Conservation (phyloP, 2,113 vertebrate species). For the Vanacampus margaritifer region DNA sequence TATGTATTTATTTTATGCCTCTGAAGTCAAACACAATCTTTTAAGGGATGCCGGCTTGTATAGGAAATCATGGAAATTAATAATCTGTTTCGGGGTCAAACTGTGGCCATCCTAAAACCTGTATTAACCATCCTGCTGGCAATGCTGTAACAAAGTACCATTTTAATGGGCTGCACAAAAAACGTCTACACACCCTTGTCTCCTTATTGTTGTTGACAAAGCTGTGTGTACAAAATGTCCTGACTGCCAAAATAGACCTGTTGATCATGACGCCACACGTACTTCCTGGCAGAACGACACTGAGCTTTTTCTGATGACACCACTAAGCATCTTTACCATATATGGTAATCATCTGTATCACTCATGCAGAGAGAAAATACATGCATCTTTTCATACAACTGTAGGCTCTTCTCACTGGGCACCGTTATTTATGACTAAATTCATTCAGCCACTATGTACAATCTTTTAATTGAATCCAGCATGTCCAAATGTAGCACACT, state of each 20-base stretch:
- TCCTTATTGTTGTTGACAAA: too few relatives aligned
- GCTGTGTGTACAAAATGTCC: too few relatives aligned
- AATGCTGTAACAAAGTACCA: neutral
- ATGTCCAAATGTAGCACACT: constrained; percentile 9
- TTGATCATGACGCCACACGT: too few relatives aligned
- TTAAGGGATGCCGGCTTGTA: neutral
- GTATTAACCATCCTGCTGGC: neutral
- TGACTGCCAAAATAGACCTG: too few relatives aligned
- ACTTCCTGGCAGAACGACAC: too few relatives aligned
- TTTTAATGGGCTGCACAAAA: too few relatives aligned
- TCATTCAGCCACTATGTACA: neutral
- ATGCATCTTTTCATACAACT: neutral
- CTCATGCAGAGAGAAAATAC: neutral
- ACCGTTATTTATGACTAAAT: neutral
- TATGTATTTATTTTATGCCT: neutral
- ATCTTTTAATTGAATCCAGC: constrained; percentile 3
- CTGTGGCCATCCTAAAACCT: neutral
- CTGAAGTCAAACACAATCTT: neutral
- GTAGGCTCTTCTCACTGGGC: neutral
- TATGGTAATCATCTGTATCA: neutral
- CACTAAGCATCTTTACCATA: too few relatives aligned
- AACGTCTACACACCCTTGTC: too few relatives aligned
- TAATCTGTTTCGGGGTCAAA: neutral
- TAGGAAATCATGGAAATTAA: neutral
- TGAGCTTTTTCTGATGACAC: too few relatives aligned